Evolutionary conservation across 2,888 invertebrate species (phyloP), one percentile per base, ranked within the genome.

Genomic region (Silvanus unidentatus): DNA sequence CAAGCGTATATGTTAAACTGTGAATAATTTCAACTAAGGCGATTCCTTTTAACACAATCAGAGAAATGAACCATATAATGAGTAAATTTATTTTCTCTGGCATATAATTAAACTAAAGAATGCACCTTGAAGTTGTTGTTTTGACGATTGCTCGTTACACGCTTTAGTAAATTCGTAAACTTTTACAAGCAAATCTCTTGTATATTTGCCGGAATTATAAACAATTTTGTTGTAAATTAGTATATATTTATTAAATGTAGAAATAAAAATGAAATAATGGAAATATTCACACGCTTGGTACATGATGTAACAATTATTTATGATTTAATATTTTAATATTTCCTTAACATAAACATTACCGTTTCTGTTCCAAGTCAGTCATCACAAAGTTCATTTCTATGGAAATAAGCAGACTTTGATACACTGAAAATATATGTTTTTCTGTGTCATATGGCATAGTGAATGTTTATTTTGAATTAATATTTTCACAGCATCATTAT

Each of bases 401-500:
- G 44, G 53, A 55, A 49, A 55, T 53, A 54, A 55, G 54, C 55
- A 52, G 49, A 46, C 12, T 12, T 11, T 32, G 32, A 11, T 28
- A 12, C 4, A 32, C 47, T 52, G 44, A 48, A 55, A 55, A 59
- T 53, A 52, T 50, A 53, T 52, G 54, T 57, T 59, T 57, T 9
- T 32, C 56, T 54, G 55, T 62, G 62, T 62, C 62, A 62, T 59
- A 62, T 60, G 60, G 54, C 36, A 22, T 15, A 13, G 41, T 43
- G 46, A 45, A 41, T 47, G 60, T 62, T 62, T 62, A 61, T 60
- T 62, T 62, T 61, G 47, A 51, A 55, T 57, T 58, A 53, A 56
- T 59, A 60, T 59, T 60, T 60, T 60, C 57, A 59, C 52, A 59
- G 52, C 55, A 53, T 52, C 53, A 50, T 49, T 52, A 52, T 52